Base-by-base conservation (phyloP, 2,797 vertebrate genomes). In the Microhierax caerulescens region DNA sequence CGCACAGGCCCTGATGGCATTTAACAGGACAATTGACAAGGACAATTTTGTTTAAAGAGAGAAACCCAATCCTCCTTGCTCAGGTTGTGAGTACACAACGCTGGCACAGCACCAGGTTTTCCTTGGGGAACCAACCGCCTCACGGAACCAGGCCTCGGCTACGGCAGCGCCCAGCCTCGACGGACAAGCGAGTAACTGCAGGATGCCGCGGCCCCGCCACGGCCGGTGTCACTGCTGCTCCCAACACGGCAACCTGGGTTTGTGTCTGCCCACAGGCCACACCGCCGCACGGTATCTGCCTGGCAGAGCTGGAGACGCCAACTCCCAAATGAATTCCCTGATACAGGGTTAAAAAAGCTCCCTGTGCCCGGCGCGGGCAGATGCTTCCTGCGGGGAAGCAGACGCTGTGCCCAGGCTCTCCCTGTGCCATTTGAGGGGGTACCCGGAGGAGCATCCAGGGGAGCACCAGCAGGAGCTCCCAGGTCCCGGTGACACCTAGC, bases 1-100 rank as follows among this genome's bases (percentile, higher is more conserved):
- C 2, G 1, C 50, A 25, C 2, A 0, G 0, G 18, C 22, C 72
- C 21, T 1, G 2, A 1, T 4, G 25, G 67, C 15, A 34, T 0
- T 15, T 32, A 57, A 25, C 37, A 73, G 34, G 17, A 68, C 25
- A 60, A 36, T 1, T 56, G 25, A 63, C n/a, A 79, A 51, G n/a
- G 60, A 50, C 30, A 34, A 5, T 34, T 57, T 69, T 19, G 19
- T 20, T 80, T 67, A 10, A 51, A 74, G 39, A 51, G 56, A 74
- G 91, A 85, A 51, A 65, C n/a, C 23, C 73, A 18, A n/a, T 39
- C 92, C 59, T 75, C 80, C 64, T 54, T 51, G 79, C 68, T 83
- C 21, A 27, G 32, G 27, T 74, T 81, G 47, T 1, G 1, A 51
- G 28, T 17, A 67, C 11, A 21, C 7, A 9, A 68, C 68, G 10